Evolutionary conservation across 2,888 invertebrate species (phyloP).

Genomic region (Athalia rosae): DNA sequence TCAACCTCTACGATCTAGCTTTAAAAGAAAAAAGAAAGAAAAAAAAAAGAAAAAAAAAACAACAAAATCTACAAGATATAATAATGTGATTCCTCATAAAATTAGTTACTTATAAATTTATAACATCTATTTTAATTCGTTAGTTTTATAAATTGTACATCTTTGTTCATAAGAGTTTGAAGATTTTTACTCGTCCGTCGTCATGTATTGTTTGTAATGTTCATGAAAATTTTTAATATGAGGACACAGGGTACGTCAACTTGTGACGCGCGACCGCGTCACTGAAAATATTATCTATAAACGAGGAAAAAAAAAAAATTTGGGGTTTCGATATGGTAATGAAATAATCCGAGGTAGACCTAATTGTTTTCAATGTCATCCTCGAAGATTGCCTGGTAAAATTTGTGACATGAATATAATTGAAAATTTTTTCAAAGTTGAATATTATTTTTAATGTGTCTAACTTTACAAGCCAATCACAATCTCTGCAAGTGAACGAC

Average conservation of each 20-base stretch:
- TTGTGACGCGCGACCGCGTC: background rate
- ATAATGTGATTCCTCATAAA: conserved; percentile 41
- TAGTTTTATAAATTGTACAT: conserved; percentile 36
- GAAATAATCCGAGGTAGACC: background rate
- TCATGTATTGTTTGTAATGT: conserved; percentile 27
- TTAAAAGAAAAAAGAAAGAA: conserved; percentile 20
- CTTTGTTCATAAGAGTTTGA: conserved; percentile 32
- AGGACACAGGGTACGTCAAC: conserved; percentile 35
- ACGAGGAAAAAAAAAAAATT: background rate
- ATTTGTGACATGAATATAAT: background rate
- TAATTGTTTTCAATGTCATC: conserved; percentile 4
- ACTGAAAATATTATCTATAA: no score
- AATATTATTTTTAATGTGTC: conserved; percentile 28
- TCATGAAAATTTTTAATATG: conserved; percentile 16
- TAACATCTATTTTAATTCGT: conserved; percentile 38
- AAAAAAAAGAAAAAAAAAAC: conserved; percentile 19
- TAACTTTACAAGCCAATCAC: conserved; percentile 22
- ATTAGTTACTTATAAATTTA: conserved; percentile 41
- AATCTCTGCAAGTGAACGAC: conserved; percentile 25
- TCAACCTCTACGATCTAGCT: conserved; percentile 23
- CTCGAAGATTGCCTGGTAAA: background rate
- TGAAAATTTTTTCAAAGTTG: conserved; percentile 30
- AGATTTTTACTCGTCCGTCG: conserved; percentile 38
- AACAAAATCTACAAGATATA: conserved; percentile 36
- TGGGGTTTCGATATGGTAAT: conserved; percentile 12